Evolutionary conservation across 1,140 invertebrate genomes (phyloP).

Genomic region (Drosophila chauvacae): DNA sequence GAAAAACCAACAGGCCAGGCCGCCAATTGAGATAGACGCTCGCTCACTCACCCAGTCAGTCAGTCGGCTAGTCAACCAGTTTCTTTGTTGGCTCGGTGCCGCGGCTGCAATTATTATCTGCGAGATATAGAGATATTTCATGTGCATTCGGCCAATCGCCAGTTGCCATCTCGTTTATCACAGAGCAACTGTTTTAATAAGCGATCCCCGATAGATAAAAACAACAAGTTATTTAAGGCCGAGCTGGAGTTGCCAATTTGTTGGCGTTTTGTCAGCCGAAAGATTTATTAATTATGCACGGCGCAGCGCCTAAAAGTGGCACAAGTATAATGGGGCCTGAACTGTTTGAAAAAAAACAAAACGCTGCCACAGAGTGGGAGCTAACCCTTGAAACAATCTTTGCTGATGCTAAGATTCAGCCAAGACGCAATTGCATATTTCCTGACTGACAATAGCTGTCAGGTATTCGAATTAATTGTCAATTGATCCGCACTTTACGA

Average conservation of each 20-base stretch:
- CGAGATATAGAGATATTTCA: conserved; percentile 53
- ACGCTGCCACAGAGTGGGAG: neutral
- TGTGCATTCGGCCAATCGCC: conserved; percentile 63
- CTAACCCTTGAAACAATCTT: neutral
- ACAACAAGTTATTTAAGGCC: conserved; percentile 77
- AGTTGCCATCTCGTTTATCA: conserved; percentile 76
- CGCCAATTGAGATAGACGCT: conserved; percentile 16
- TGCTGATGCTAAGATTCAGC: neutral
- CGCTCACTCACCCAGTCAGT: conserved; percentile 8
- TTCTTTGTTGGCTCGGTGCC: conserved; percentile 44
- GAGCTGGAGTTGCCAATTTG: conserved; percentile 62
- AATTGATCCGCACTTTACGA: conserved; percentile 25
- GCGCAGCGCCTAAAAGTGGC: conserved; percentile 44
- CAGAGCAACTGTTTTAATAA: conserved; percentile 73
- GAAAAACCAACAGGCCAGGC: conserved; percentile 53
- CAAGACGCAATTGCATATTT: conserved; percentile 2
- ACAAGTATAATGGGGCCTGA: conserved; percentile 19
- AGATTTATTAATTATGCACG: conserved; percentile 76
- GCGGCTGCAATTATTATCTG: conserved; percentile 65
- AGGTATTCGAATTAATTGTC: conserved; percentile 35
- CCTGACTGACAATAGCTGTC: neutral
- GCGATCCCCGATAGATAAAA: conserved; percentile 75
- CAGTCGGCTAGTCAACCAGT: conserved; percentile 31
- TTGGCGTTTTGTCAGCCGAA: conserved; percentile 71
- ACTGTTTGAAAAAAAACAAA: neutral